phyloP scores from a whole-genome alignment of 2,888 invertebrate genomes.

The Tupiocoris notatus region DNA sequence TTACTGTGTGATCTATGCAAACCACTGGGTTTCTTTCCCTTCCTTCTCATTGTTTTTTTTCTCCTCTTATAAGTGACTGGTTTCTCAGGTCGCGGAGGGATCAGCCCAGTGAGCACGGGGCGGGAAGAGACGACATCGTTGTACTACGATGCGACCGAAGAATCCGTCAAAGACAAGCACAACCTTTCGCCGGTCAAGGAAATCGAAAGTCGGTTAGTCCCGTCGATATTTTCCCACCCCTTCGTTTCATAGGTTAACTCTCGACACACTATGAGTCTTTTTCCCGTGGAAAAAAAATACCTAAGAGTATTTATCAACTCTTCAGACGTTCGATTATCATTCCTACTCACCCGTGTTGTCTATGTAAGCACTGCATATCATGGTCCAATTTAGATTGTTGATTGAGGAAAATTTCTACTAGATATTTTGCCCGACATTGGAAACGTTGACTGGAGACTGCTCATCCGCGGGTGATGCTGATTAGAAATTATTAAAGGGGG shows the following conservation, averaged over 20 bases:
- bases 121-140: conserved; percentile 69
- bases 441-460: too few species aligned
- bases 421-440: too few species aligned
- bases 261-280: neutral
- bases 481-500: too few species aligned
- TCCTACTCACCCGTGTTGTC: neutral
- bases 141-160: conserved; percentile 78
- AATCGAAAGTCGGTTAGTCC: conserved; percentile 46
- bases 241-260: neutral
- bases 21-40: too few species aligned
- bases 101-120: conserved; percentile 56
- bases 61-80: too few species aligned
- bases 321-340: too few species aligned
- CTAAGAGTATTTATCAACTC: too few species aligned
- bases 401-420: neutral
- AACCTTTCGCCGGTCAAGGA: conserved; percentile 51
- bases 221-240: neutral
- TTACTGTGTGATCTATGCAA: too few species aligned
- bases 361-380: too few species aligned
- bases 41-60: too few species aligned
- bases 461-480: too few species aligned
- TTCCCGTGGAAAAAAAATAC: neutral
- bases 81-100: conserved; percentile 53
- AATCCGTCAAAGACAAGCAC: conserved; percentile 55
- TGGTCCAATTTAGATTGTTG: conserved; percentile 39